These are phyloP conservation scores for Drymonia ruficornis DNA, from an alignment of 2,888 invertebrate genomes.

Conservation along the genomic window DNA sequence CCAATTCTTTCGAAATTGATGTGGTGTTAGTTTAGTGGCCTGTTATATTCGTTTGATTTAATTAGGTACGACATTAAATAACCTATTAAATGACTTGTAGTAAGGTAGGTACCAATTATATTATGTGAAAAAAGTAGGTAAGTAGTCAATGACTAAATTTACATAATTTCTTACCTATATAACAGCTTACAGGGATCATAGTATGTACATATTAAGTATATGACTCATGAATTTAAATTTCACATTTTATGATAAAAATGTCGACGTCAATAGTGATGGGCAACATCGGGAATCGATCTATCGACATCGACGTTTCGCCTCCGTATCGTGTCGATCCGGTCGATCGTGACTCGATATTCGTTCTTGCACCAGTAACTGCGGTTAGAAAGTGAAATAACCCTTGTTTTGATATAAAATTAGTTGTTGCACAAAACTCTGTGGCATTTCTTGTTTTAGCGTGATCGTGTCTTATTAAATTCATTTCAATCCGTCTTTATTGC, in stretches of 20 bases:
- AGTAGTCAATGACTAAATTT: background rate
- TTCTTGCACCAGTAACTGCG: conserved; percentile 53
- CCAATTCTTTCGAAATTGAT: conserved; percentile 35
- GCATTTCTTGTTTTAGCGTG: conserved; percentile 24
- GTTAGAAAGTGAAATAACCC: conserved; percentile 70
- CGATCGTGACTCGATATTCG: conserved; percentile 35
- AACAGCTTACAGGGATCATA: too few relatives aligned
- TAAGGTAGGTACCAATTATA: too few relatives aligned
- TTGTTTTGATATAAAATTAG: conserved; percentile 54
- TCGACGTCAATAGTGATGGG: conserved; percentile 38
- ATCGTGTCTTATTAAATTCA: conserved; percentile 4
- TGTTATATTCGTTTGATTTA: conserved; percentile 24
- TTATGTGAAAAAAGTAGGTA: background rate
- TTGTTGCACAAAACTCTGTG: conserved; percentile 55
- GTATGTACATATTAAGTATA: background rate
- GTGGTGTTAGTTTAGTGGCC: conserved; percentile 31
- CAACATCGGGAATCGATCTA: conserved; percentile 15
- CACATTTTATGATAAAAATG: conserved; percentile 5
- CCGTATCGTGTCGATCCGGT: conserved; percentile 14
- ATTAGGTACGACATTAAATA: conserved; percentile 1
- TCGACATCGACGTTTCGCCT: conserved; percentile 14
- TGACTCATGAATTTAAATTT: conserved; percentile 16
- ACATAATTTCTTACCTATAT: background rate
- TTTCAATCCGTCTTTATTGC: conserved; percentile 4
- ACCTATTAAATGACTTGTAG: too few relatives aligned